phyloP scores from a whole-genome alignment of 2,888 invertebrate genomes.

The Platycheirus albimanus region DNA sequence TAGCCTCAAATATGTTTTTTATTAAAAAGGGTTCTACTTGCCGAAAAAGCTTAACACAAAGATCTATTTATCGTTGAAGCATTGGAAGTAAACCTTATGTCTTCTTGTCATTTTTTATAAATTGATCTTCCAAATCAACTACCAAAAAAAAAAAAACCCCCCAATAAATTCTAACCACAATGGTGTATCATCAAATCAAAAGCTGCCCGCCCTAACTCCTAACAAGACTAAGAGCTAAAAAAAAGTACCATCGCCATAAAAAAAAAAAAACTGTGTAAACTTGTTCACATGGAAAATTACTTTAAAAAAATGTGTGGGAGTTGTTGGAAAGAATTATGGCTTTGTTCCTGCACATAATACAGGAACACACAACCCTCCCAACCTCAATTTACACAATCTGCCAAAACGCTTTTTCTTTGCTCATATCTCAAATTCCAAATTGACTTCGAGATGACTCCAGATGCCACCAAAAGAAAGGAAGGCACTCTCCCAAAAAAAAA shows the following conservation, averaged over 20 bases:
- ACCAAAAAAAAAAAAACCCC: constrained; percentile 9
- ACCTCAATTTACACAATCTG: constrained; percentile 31
- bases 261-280: background rate
- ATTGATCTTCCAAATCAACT: background rate
- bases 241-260: no score
- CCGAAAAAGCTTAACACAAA: no score
- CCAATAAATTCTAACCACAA: constrained; percentile 3
- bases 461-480: constrained; percentile 42
- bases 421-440: constrained; percentile 66
- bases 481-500: background rate
- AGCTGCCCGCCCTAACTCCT: constrained; percentile 7
- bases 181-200: constrained; percentile 45
- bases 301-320: background rate
- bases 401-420: constrained; percentile 40
- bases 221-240: background rate
- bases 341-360: constrained; percentile 6
- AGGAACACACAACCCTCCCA: background rate
- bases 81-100: no score
- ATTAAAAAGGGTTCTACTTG: no score
- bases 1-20: no score
- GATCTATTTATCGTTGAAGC: no score
- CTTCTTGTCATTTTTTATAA: no score
- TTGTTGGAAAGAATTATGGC: constrained; percentile 46
- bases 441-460: constrained; percentile 68
- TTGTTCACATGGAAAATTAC: constrained; percentile 53